These are phyloP conservation scores for Lordiphosa fenestrarum DNA, from an alignment of 2,888 invertebrate species.

Conservation along the genomic window DNA sequence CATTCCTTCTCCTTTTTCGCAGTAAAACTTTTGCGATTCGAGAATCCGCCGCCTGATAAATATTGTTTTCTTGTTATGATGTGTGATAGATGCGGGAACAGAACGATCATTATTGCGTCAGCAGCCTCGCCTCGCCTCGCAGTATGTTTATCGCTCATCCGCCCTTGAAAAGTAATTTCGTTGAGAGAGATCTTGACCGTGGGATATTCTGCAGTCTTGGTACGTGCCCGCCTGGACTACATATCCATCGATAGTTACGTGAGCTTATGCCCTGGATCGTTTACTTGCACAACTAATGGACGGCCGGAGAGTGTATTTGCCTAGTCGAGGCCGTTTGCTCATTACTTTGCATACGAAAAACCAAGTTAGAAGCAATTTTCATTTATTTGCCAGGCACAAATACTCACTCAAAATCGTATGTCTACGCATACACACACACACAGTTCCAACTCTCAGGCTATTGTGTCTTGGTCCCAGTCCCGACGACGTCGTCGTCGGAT, in stretches of 20 bases:
- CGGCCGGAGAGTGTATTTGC: slow-evolving; percentile 31
- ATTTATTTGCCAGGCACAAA: slow-evolving; percentile 55
- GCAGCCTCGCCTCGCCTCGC: too few relatives aligned
- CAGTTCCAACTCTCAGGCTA: slow-evolving; percentile 25
- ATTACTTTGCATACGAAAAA: slow-evolving; percentile 19
- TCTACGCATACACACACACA: slow-evolving; percentile 4
- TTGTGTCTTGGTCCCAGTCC: slow-evolving; percentile 7
- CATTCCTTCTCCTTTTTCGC: slow-evolving; percentile 4
- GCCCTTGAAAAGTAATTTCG: slow-evolving; percentile 28
- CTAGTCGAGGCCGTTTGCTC: slow-evolving; percentile 40
- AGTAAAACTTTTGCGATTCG: neutral
- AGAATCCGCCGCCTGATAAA: too few relatives aligned
- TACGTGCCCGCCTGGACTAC: slow-evolving; percentile 23
- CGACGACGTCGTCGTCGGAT: slow-evolving; percentile 5
- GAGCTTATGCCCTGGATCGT: slow-evolving; percentile 31
- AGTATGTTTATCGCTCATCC: neutral
- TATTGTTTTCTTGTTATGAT: too few relatives aligned
- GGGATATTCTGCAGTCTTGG: slow-evolving; percentile 13
- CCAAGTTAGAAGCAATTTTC: slow-evolving; percentile 53
- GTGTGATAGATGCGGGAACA: too few relatives aligned
- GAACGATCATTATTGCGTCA: neutral
- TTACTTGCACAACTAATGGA: slow-evolving; percentile 9
- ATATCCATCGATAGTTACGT: slow-evolving; percentile 8
- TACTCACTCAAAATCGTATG: neutral
- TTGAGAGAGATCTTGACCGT: slow-evolving; percentile 24